These are phyloP conservation scores for Lepisosteus oculatus DNA, from an alignment of 2,113 vertebrate species.

Conservation along the genomic window DNA sequence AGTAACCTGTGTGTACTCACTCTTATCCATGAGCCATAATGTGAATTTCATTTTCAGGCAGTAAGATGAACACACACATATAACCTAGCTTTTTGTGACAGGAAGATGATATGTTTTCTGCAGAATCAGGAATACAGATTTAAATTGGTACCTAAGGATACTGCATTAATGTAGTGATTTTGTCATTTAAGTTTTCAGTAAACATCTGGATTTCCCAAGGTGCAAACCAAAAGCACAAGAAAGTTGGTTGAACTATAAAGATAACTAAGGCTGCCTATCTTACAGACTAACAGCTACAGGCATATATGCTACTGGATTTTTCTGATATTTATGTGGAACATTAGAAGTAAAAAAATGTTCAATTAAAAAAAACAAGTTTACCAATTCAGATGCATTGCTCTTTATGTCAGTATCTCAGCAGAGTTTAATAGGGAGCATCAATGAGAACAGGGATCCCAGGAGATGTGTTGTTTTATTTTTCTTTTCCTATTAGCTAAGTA, in stretches of 20 bases:
- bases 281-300: too few relatives aligned
- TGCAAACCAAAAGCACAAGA: not conserved
- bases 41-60: not conserved
- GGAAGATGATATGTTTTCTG: not conserved
- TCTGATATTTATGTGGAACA: not conserved
- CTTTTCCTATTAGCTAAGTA: slow-evolving; percentile 26
- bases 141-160: not conserved
- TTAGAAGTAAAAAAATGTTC: not conserved
- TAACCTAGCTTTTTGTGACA: not conserved
- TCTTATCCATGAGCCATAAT: too few relatives aligned
- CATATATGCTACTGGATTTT: not conserved
- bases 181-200: not conserved
- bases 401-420: not conserved
- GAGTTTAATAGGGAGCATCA: slow-evolving; percentile 22
- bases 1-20: too few relatives aligned
- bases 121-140: not conserved
- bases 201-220: not conserved
- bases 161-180: not conserved
- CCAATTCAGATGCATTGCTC: not conserved
- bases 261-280: not conserved
- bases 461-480: slow-evolving; percentile 3
- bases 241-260: not conserved
- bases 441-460: not conserved
- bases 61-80: not conserved
- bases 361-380: not conserved